Evolutionary conservation across 2,888 invertebrate genomes (phyloP).

Genomic region (Dendrolimus pini): DNA sequence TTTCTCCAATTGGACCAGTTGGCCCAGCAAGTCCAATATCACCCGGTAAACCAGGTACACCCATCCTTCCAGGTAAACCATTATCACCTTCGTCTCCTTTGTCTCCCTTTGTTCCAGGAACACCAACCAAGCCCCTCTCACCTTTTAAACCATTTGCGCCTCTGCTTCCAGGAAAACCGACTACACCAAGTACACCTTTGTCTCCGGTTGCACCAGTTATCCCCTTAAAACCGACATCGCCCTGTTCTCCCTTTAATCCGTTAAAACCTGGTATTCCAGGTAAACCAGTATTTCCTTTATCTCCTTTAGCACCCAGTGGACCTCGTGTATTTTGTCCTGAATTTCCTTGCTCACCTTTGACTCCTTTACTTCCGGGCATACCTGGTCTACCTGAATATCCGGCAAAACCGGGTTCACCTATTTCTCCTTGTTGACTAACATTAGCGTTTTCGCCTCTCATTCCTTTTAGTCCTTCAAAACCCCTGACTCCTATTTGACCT

Average conservation of each 20-base stretch:
- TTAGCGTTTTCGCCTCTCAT: slow-evolving; percentile 77
- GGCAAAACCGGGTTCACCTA: slow-evolving; percentile 51
- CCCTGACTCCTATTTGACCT: slow-evolving; percentile 71
- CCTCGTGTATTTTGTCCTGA: slow-evolving; percentile 64
- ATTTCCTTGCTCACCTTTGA: slow-evolving; percentile 76
- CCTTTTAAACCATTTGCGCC: slow-evolving; percentile 64
- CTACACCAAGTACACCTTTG: slow-evolving; percentile 65
- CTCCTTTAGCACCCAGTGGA: slow-evolving; percentile 78
- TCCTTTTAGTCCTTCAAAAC: slow-evolving; percentile 75
- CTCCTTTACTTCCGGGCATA: slow-evolving; percentile 55
- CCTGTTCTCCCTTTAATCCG: slow-evolving; percentile 76
- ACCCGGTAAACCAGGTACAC: slow-evolving; percentile 75
- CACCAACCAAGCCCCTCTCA: slow-evolving; percentile 66
- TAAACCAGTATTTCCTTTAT: slow-evolving; percentile 76
- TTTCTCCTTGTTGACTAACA: slow-evolving; percentile 79
- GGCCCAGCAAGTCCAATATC: slow-evolving; percentile 63
- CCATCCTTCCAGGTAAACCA: slow-evolving; percentile 56
- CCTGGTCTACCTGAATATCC: slow-evolving; percentile 71
- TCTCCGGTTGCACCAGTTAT: slow-evolving; percentile 66
- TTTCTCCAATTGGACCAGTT: slow-evolving; percentile 19
- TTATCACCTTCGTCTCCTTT: slow-evolving; percentile 36
- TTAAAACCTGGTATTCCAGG: slow-evolving; percentile 60
- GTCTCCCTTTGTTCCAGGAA: slow-evolving; percentile 43
- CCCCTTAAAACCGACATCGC: slow-evolving; percentile 72
- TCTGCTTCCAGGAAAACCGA: slow-evolving; percentile 75